These are phyloP conservation scores for Manis javanica DNA, from an alignment of 2,797 vertebrate genomes.

Conservation along the genomic window DNA sequence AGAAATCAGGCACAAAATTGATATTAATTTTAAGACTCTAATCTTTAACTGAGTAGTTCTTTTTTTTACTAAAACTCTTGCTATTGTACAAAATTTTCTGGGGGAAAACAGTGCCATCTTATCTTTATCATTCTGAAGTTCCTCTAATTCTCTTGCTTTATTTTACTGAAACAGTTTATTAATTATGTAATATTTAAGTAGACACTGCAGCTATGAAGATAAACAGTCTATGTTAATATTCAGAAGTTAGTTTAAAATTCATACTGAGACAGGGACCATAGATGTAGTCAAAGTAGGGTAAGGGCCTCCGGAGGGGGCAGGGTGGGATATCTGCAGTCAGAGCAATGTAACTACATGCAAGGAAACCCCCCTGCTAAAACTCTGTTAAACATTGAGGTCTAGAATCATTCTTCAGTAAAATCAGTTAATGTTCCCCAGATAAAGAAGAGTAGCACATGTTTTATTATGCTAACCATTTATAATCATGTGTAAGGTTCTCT, in stretches of 20 bases:
- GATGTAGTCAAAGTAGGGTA: too few relatives aligned
- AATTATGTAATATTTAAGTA: conserved; percentile 42
- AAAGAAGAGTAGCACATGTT: too few relatives aligned
- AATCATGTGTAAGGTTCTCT: too few relatives aligned
- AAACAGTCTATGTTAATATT: conserved; percentile 48
- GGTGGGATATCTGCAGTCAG: too few relatives aligned
- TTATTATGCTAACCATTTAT: too few relatives aligned
- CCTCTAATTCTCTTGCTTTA: conserved; percentile 55
- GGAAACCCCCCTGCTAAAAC: too few relatives aligned
- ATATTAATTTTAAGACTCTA: conserved; percentile 12
- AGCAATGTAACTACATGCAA: too few relatives aligned
- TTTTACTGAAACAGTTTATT: conserved; percentile 63
- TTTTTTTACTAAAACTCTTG: conserved; percentile 10
- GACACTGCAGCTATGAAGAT: not conserved
- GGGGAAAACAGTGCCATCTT: not conserved
- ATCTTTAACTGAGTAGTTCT: not conserved
- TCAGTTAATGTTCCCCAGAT: too few relatives aligned
- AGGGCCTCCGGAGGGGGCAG: too few relatives aligned
- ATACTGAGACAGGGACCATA: too few relatives aligned
- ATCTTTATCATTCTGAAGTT: conserved; percentile 45
- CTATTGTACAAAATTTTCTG: conserved; percentile 13
- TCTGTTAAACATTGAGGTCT: too few relatives aligned
- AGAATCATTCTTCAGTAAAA: too few relatives aligned
- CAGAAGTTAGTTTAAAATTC: conserved; percentile 52
- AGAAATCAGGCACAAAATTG: conserved; percentile 34